Evolutionary conservation across 2,888 invertebrate species (phyloP), one percentile per base, ranked within the genome.

Genomic region (Eupithecia dodoneata): DNA sequence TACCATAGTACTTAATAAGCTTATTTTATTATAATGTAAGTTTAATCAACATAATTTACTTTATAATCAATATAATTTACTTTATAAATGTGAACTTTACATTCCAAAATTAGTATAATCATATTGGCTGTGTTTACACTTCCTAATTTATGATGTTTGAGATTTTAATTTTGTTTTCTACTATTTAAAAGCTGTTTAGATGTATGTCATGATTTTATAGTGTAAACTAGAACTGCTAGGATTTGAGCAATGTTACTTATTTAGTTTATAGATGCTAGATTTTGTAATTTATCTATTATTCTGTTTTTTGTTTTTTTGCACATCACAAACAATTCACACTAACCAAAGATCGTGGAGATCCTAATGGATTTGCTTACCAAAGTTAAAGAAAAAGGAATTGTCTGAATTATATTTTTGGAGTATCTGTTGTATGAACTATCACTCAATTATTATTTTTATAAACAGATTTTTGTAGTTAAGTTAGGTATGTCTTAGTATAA

Each of bases 1-100:
- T 88, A 89, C 87, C 87, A 85, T 90, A 91, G 94, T 94, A 94
- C 93, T 93, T 93, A 94, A 88, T 90, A 92, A 93, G 93, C 93
- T 94, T 94, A 30, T 93, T 78, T 93, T 93, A 93, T 88, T 83
- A 83, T 92, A 92, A 90, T 69, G 87, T 84, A 82, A 44, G 47
- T 47, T 47, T 93, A 93, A 92, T 87, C 70, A 47, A 85, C 87
- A 82, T 84, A 30, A 30, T 30, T 83, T 83, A 85, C 82, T 86
- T 85, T 85, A 47, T 88, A 89, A 84, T 87, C 70, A 47, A 85
- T 87, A 82, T 84, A 30, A 30, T 30, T 83, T 83, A 85, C 82
- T 86, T 85, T 85, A 47, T 88, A 89, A 84, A 87, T 63, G 85
- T 88, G 86, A 89, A 91, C 85, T 88, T 86, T 89, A 92, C 94